Percentiles rank a stretch among this genome's conserved stretches.
Evolutionary conservation across 1,140 invertebrate genomes (phyloP).

Genomic region (honey bee (Apis mellifera)): DNA sequence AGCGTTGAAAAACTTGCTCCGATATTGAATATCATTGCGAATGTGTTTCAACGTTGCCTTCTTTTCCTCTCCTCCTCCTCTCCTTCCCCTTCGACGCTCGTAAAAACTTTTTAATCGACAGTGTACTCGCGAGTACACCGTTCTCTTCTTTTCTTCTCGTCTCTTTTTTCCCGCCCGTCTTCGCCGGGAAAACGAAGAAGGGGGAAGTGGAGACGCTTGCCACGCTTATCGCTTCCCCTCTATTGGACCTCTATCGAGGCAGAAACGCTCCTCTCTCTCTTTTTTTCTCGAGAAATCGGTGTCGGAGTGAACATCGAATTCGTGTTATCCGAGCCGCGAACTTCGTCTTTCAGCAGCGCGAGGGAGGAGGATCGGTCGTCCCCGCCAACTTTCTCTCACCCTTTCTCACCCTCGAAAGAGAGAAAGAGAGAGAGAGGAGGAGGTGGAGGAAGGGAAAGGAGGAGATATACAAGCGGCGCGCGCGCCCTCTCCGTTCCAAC

Average conservation of each 20-base stretch:
- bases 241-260: conserved; percentile 17
- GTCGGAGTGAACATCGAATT: conserved; percentile 11
- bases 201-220: not conserved
- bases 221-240: not conserved
- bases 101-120: conserved; percentile 38
- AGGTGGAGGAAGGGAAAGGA: not conserved
- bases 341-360: conserved; percentile 29
- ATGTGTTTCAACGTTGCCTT: not conserved
- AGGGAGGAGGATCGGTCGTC: not conserved
- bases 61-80: not conserved
- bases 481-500: not conserved
- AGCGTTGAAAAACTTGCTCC: not conserved
- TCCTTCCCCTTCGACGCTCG: not conserved
- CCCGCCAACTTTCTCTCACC: conserved; percentile 4
- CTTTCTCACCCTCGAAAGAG: not conserved
- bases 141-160: not conserved
- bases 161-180: too few relatives aligned
- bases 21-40: conserved; percentile 35
- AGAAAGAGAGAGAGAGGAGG: too few relatives aligned
- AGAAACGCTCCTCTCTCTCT: not conserved
- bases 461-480: not conserved
- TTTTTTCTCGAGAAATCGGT: conserved; percentile 20
- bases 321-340: conserved; percentile 42
- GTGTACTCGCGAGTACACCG: not conserved
- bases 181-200: not conserved